Evolutionary conservation across 2,888 invertebrate species (phyloP), one percentile per base, ranked within the genome.

Genomic region (Cataglyphis livida): DNA sequence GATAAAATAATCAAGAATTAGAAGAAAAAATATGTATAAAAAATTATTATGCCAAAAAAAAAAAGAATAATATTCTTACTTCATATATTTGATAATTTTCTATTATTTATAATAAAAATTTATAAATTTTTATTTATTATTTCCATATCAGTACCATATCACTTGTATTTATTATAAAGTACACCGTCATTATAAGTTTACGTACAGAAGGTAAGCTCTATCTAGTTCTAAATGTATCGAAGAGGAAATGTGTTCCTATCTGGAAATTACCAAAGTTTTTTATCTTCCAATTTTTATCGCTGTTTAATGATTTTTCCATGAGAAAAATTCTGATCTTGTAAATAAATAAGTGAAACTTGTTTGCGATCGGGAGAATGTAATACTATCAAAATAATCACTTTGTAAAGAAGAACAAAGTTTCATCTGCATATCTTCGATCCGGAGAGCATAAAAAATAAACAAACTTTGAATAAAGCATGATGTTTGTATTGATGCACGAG

Each of bases 311-410:
- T 62, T 28, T 28, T 66, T 21, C 28, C 28, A 21, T 5, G 65
- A 41, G 57, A 54, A 28, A 57, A 35, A 57, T 66, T 10, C 65
- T 28, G 25, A 28, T 28, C 25, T 28, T 28, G 25, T 28, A 28
- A 28, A 28, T 41, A 59, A 68, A 48, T 59, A 25, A 44, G 44
- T 3, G 21, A 2, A 38, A 68, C 48, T 78, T 68, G 44, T 59
- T 44, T 44, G 59, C 21, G 12, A 5, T 5, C 44, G 44, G 1
- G 1, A 32, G 28, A 57, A 44, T 15, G 12, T 25, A 44, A 25
- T 65, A 57, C 6, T 21, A 32, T 32, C 68, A 28, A 18, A 41
- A 41, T 65, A 7, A 75, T n/a, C 25, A 21, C 21, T 64, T 25
- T 15, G 6, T 18, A 2, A 51, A 18, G 32, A 48, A 18, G 35